A percentile compares a stretch with the other conserved stretches of the same genome.
phyloP scores from a whole-genome alignment of 2,113 vertebrate species.

The Rhinopithecus roxellana region DNA sequence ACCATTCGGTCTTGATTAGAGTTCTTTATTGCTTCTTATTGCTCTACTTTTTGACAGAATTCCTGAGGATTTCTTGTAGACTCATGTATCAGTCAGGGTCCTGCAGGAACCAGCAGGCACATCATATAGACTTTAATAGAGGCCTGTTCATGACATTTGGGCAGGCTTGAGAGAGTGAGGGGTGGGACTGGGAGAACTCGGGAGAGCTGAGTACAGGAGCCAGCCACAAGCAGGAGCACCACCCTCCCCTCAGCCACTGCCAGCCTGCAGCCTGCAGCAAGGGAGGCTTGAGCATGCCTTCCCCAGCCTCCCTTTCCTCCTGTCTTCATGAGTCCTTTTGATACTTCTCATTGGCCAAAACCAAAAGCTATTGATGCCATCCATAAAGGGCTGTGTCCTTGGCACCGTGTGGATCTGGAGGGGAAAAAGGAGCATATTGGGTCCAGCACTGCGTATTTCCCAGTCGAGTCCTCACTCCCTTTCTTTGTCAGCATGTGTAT shows the following conservation, averaged over 20 bases:
- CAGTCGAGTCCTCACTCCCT: accelerated
- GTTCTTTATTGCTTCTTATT: neutral
- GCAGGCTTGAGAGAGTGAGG: neutral
- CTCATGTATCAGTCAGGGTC: neutral
- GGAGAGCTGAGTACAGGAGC: neutral
- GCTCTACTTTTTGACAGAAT: neutral
- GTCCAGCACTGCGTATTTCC: accelerated
- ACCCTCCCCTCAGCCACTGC: neutral
- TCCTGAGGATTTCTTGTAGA: neutral
- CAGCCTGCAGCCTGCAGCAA: neutral
- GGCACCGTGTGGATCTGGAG: accelerated
- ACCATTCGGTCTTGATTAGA: neutral
- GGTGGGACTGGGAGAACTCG: neutral
- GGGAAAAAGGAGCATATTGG: neutral
- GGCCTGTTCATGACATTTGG: neutral
- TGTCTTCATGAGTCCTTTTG: neutral
- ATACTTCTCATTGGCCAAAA: neutral
- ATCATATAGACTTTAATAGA: neutral
- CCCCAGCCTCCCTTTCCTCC: too few relatives aligned
- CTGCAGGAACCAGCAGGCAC: neutral
- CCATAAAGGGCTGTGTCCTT: neutral
- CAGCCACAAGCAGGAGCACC: neutral
- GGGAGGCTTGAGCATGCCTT: too few relatives aligned
- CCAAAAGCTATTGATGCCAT: neutral
- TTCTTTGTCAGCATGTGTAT: neutral